Evolutionary conservation across 2,797 vertebrate species (phyloP).

Genomic region (Phrynocephalus vlangalii): DNA sequence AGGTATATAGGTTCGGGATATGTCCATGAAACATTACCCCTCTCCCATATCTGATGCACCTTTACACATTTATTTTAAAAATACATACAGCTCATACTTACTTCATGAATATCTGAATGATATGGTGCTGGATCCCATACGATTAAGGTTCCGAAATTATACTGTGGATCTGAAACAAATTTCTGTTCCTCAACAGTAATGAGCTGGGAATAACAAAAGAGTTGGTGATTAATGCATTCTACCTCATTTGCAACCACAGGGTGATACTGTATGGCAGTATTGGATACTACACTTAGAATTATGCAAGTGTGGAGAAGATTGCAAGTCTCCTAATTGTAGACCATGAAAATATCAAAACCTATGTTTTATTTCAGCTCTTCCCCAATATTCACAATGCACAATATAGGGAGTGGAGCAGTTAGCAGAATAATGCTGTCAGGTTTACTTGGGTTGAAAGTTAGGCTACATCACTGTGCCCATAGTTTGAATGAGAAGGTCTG

Average conservation of each 20-base stretch:
- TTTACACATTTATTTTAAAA: not conserved
- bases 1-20: too few species aligned
- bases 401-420: too few species aligned
- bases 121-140: constrained; percentile 84
- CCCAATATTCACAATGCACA: too few species aligned
- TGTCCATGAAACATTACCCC: not conserved
- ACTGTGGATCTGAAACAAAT: constrained; percentile 76
- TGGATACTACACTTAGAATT: not conserved
- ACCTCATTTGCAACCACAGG: constrained; percentile 6
- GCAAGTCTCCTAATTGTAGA: too few species aligned
- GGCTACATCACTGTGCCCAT: too few species aligned
- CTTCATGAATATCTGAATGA: constrained; percentile 77
- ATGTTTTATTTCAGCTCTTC: too few species aligned
- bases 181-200: constrained; percentile 70
- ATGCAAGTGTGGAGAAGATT: not conserved
- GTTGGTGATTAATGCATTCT: not conserved
- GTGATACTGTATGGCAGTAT: not conserved
- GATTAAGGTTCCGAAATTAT: constrained; percentile 79
- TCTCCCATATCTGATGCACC: not conserved
- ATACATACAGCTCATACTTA: constrained; percentile 54
- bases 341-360: too few species aligned
- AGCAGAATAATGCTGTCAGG: too few species aligned
- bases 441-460: too few species aligned
- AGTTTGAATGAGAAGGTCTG: too few species aligned
- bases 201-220: constrained; percentile 72